Base-by-base conservation (phyloP, 2,113 vertebrate genomes). In the Noctilio leporinus region DNA sequence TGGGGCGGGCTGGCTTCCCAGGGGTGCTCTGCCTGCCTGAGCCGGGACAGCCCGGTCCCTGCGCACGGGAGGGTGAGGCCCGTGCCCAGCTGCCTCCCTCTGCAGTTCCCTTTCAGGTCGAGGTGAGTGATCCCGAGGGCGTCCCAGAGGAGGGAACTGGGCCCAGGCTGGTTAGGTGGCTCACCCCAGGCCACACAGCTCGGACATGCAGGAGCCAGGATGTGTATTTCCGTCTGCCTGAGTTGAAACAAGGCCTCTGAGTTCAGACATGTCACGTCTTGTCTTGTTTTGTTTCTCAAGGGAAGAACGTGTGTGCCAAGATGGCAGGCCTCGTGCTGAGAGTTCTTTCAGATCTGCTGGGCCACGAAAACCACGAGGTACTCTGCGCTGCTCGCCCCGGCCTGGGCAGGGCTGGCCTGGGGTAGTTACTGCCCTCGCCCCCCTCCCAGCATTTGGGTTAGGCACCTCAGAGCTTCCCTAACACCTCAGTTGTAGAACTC, bases 281-380 rank as follows among this genome's bases (percentile, higher is more conserved):
- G 15, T 28, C 30, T 45, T 4, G 3, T 7, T 87, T 5, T 90
- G 15, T 86, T 92, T 22, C 47, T 95, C 2, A 98, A 99, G 99
- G 99, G 93, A 99, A 99, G 98, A 99, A 98, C 97, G 98, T 98
- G 98, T 99, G 99, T 96, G 98, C 98, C 75, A 98, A 98, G 95
- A 98, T 98, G 1, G 98, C 98, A 26, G 98, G 99, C 24, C 98
- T 98, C 10, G 98, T 99, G 51, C 99, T 99, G 57, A 99, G 98
- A 97, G 99, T 99, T 85, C 98, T 99, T 26, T 99, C 99, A 3
- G 98, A 99, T 97, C 99, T 99, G 75, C 99, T 99, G 11, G 99
- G 99, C 97, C 99, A 99, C 0, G 99, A 99, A 92, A 99, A 99
- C 97, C 98, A 99, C 0, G 99, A 99, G 99, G 99, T 99, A 98